phyloP scores from a whole-genome alignment of 2,797 vertebrate genomes.

The Atherinosoma microstoma region DNA sequence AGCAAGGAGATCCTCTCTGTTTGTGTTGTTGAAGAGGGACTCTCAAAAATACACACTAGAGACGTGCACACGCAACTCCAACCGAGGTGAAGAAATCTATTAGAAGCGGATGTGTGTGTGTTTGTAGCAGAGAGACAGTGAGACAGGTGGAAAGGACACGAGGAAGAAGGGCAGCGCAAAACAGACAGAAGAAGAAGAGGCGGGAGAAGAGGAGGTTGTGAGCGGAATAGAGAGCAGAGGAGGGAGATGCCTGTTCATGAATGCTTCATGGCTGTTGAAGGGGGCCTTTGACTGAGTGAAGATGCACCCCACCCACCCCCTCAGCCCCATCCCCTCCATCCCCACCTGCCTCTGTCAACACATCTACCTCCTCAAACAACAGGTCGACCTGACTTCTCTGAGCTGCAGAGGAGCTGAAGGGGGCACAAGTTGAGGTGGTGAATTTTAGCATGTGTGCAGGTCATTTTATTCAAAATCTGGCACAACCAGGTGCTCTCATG shows the following conservation, averaged over 20 bases:
- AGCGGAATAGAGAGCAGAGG: constrained; percentile 68
- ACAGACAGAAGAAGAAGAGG: not conserved
- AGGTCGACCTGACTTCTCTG: constrained; percentile 39
- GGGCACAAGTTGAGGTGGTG: not conserved
- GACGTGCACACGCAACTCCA: constrained; percentile 26
- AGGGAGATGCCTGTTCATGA: constrained; percentile 71
- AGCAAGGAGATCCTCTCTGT: constrained; percentile 49
- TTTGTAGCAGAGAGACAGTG: constrained; percentile 3
- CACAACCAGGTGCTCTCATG: not conserved
- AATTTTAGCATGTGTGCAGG: not conserved
- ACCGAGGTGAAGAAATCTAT: constrained; percentile 43
- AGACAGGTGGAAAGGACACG: constrained; percentile 15
- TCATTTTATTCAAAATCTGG: not conserved
- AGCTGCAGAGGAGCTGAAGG: constrained; percentile 2
- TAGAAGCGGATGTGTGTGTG: constrained; percentile 24
- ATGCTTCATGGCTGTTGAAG: constrained; percentile 74
- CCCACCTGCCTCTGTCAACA: constrained; percentile 53
- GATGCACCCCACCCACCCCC: constrained; percentile 3
- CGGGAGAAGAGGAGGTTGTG: constrained; percentile 46
- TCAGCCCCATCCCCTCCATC: not conserved
- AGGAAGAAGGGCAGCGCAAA: constrained; percentile 35
- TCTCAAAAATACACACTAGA: constrained; percentile 50
- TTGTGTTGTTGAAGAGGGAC: constrained; percentile 61
- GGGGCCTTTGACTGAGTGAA: constrained; percentile 64
- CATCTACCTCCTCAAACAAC: constrained; percentile 40